Conservation (phyloP, 2,113 vertebrate species). For the Lepus europaeus region DNA sequence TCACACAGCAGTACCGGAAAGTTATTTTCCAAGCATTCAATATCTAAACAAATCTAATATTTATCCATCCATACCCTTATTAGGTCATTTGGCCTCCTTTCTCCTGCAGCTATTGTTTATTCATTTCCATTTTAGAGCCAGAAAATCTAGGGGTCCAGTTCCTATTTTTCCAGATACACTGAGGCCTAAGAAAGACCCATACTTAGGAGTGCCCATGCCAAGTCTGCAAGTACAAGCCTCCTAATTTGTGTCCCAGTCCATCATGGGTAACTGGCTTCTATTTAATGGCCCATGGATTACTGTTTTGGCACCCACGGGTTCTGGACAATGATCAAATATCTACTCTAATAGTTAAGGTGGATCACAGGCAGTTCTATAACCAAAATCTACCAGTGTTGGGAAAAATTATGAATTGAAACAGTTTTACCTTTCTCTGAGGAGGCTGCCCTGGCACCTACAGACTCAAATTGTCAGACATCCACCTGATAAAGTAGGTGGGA, state of each 20-base stretch:
- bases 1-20: constrained; percentile 59
- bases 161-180: constrained; percentile 41
- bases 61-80: constrained; percentile 31
- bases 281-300: not conserved
- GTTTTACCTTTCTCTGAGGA: constrained; percentile 17
- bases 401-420: constrained; percentile 33
- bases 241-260: not conserved
- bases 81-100: constrained; percentile 1
- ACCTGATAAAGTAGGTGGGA: not conserved
- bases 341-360: not conserved
- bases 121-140: constrained; percentile 57
- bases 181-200: constrained; percentile 24
- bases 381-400: not conserved
- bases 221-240: constrained; percentile 15
- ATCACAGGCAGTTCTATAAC: constrained; percentile 10
- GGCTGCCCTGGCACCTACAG: not conserved
- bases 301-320: constrained; percentile 24
- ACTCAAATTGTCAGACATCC: not conserved
- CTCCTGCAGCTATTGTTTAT: constrained; percentile 19
- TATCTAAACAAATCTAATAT: constrained; percentile 56
- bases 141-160: constrained; percentile 14
- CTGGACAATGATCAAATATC: constrained; percentile 20
- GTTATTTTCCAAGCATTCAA: constrained; percentile 54
- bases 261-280: not conserved
- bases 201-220: not conserved